A percentile compares a stretch with the other conserved stretches of the same genome.
Conservation (phyloP, 2,888 invertebrate genomes). For the Morpho helenor region DNA sequence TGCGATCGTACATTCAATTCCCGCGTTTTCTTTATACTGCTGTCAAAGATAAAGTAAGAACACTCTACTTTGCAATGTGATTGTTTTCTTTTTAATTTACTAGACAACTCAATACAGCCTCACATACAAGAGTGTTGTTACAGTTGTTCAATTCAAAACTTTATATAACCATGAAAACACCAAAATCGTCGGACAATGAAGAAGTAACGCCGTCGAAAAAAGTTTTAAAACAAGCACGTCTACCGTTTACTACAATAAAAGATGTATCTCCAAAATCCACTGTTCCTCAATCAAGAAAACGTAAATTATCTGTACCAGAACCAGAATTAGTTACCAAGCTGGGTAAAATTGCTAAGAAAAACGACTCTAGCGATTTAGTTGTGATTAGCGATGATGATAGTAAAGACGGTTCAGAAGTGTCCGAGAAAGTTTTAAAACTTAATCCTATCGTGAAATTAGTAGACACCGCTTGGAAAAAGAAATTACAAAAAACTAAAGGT, state of each 20-base stretch:
- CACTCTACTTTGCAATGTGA: constrained; percentile 29
- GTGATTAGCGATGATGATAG: constrained; percentile 66
- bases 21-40: constrained; percentile 18
- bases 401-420: constrained; percentile 35
- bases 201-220: constrained; percentile 73
- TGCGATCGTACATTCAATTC: constrained; percentile 13
- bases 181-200: constrained; percentile 51
- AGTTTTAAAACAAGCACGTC: constrained; percentile 80
- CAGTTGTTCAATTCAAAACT: constrained; percentile 14
- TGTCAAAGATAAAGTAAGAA: constrained; percentile 18
- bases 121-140: constrained; percentile 6
- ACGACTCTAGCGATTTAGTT: constrained; percentile 48
- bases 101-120: constrained; percentile 2
- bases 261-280: constrained; percentile 56
- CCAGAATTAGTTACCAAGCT: constrained; percentile 55
- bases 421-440: constrained; percentile 38
- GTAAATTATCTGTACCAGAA: constrained; percentile 61
- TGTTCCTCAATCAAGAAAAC: constrained; percentile 54
- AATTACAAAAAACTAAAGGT: constrained; percentile 42
- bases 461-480: constrained; percentile 63
- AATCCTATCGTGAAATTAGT: constrained; percentile 69
- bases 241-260: constrained; percentile 79
- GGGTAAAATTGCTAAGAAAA: constrained; percentile 63
- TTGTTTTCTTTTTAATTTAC: constrained; percentile 31
- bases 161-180: constrained; percentile 56